phyloP scores from a whole-genome alignment of 1,140 invertebrate genomes.

The Lutraria rhynchaena region DNA sequence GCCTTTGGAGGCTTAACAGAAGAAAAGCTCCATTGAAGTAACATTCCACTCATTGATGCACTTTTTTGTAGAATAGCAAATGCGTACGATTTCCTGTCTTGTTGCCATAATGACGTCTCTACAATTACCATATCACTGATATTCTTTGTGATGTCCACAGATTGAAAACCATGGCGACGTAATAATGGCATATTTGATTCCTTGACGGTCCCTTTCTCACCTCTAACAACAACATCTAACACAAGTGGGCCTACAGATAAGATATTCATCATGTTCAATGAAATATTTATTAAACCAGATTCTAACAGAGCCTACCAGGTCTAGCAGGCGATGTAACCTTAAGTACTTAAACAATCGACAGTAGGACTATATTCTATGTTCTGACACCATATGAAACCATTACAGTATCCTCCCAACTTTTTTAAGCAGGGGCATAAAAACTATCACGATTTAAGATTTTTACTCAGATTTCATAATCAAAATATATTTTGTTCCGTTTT shows the following conservation, averaged over 20 bases:
- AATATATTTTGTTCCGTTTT: no score
- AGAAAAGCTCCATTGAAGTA: slow-evolving; percentile 21
- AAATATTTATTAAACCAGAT: no score
- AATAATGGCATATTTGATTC: slow-evolving; percentile 30
- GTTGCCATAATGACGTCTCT: neutral
- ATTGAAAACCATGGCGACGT: neutral
- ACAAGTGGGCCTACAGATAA: slow-evolving; percentile 20
- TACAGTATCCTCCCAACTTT: no score
- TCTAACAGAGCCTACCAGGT: no score
- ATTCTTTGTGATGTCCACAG: neutral
- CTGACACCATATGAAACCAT: no score
- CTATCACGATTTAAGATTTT: no score
- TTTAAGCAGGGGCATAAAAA: no score
- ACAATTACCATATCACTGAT: slow-evolving; percentile 25
- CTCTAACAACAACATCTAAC: slow-evolving; percentile 17
- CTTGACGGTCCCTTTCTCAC: neutral
- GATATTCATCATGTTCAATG: no score
- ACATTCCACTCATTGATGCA: slow-evolving; percentile 12
- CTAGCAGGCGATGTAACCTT: no score
- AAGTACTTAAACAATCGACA: no score
- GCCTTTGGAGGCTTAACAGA: neutral
- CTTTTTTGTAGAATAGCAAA: slow-evolving; percentile 32
- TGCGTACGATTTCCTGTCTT: slow-evolving; percentile 5
- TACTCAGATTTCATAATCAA: no score
- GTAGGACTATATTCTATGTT: no score